Base-by-base conservation (phyloP, 2,888 invertebrate genomes). In the Polyommatus icarus region DNA sequence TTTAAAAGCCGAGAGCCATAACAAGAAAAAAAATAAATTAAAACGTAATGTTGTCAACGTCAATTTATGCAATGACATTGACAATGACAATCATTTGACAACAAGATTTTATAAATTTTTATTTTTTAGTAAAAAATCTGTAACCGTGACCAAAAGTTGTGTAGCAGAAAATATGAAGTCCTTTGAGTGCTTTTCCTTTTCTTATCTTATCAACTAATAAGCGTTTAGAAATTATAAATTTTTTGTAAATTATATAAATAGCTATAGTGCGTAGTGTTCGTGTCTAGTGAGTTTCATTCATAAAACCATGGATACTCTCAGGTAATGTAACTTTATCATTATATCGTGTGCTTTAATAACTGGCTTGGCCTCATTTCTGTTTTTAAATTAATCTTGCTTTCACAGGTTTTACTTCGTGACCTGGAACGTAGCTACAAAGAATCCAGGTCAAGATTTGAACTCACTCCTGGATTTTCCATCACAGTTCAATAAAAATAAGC, bases 391-490 rank as follows among this genome's bases (percentile, higher is more conserved):
- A 59, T 78, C 57, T 10, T 73, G 18, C 3, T 29, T 78, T 54
- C 54, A 67, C 89, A 97, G 97, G 87, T 92, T 98, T 82, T 97
- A 97, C 89, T 95, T 98, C 84, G 96, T 97, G 72, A 98, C 98
- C 71, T 99, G 98, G 96, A 99, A 99, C 95, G 98, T 99, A 77
- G 98, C 97, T 59, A 97, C 97, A 0, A 96, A 95, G 85, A 95
- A 95, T 81, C 97, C 97, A 46, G 96, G 96, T 54, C 96, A 97
- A 84, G 96, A 97, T 87, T 92, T 98, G 46, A 95, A 95, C 82
- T 95, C 96, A 71, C 91, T 98, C 75, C 88, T 98, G 77, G 96
- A 96, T 76, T 92, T 98, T 77, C 95, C 95, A 79, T 93, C 95
- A 15, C 94, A 94, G 78, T 95, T 95, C 79, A 95, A 95, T 82